A percentile compares a stretch with the other conserved stretches of the same genome.
Evolutionary conservation across 2,113 vertebrate genomes (phyloP).

Genomic region (Axis porcinus): DNA sequence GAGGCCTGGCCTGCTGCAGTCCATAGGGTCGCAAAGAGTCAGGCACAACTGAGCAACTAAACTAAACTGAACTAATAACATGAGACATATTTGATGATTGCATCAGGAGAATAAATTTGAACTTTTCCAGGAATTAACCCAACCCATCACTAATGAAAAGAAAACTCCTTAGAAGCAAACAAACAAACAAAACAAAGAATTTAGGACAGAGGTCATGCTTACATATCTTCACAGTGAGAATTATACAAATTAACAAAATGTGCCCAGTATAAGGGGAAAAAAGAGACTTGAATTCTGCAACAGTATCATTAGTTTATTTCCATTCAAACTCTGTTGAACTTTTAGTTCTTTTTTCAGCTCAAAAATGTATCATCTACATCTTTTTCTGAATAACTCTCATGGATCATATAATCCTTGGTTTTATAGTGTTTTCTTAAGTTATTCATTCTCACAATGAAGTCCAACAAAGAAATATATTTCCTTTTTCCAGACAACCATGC

Average conservation of each 20-base stretch:
- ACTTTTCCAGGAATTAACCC: background rate
- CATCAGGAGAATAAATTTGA: background rate
- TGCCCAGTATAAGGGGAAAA: background rate
- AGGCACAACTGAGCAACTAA: accelerated
- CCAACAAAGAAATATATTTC: background rate
- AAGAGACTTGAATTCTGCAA: background rate
- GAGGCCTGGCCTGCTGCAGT: background rate
- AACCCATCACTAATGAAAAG: background rate
- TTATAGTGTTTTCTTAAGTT: background rate
- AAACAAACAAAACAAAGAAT: background rate
- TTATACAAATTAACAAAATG: background rate
- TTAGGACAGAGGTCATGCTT: background rate
- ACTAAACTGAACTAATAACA: background rate
- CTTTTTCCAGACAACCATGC: background rate
- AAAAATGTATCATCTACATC: background rate
- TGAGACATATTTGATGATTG: background rate
- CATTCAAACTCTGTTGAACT: background rate
- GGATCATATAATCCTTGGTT: background rate
- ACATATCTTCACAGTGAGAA: accelerated
- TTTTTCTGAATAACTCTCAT: background rate
- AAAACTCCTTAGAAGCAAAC: background rate
- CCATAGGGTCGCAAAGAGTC: background rate
- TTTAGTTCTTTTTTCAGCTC: background rate
- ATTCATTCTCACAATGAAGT: background rate
- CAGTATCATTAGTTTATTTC: background rate